phyloP scores from a whole-genome alignment of 2,888 invertebrate species.

The Sphaerophoria rueppellii region DNA sequence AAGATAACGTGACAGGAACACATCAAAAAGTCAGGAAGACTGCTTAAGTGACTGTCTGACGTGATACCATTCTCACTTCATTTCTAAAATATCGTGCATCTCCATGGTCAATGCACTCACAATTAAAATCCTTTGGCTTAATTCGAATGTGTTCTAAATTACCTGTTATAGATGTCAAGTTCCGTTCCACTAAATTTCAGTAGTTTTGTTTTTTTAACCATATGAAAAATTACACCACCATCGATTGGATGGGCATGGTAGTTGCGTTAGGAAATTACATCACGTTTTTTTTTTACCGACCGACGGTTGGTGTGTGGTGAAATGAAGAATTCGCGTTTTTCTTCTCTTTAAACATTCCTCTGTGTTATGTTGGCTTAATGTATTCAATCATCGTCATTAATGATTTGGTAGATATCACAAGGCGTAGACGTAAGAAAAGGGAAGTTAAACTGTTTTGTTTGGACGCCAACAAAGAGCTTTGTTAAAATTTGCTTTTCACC shows the following conservation, averaged over 20 bases:
- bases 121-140: no score
- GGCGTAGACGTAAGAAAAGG: background rate
- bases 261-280: slow-evolving; percentile 13
- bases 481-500: background rate
- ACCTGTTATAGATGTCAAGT: no score
- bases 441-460: slow-evolving; percentile 10
- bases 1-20: background rate
- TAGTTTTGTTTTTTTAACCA: no score
- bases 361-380: background rate
- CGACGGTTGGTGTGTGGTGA: background rate
- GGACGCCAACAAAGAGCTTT: background rate
- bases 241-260: background rate
- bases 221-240: background rate
- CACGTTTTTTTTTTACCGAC: slow-evolving; percentile 16
- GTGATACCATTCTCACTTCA: background rate
- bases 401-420: background rate
- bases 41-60: background rate
- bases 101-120: no score
- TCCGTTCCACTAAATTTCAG: no score
- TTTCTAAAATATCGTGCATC: background rate
- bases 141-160: no score
- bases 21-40: slow-evolving; percentile 1
- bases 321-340: slow-evolving; percentile 15
- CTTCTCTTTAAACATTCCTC: slow-evolving; percentile 18
- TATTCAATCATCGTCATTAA: slow-evolving; percentile 26